Evolutionary conservation across 2,888 invertebrate species (phyloP).

Genomic region (Scaptomyza tumidula): DNA sequence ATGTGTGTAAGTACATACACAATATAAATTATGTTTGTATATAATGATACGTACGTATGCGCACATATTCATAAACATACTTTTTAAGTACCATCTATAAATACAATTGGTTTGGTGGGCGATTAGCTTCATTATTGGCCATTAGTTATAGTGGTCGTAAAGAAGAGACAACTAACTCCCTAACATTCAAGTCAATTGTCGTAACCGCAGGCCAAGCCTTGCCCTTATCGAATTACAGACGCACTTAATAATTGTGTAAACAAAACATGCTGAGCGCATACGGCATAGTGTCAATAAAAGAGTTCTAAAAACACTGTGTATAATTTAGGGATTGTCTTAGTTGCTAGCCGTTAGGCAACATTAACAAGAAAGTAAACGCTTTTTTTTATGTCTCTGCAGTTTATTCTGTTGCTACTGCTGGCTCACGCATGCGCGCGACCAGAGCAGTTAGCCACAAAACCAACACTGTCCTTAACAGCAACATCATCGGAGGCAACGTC

Average conservation of each 20-base stretch:
- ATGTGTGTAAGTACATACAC: background rate
- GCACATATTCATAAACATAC: background rate
- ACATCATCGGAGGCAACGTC: constrained; percentile 16
- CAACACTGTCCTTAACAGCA: constrained; percentile 3
- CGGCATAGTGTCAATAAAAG: constrained; percentile 16
- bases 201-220: constrained; percentile 31
- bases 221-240: constrained; percentile 31
- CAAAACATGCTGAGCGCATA: constrained; percentile 20
- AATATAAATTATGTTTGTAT: background rate
- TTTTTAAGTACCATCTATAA: constrained; percentile 1
- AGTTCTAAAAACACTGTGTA: constrained; percentile 2
- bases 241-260: constrained; percentile 58
- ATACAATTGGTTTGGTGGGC: background rate
- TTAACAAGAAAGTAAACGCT: constrained; percentile 18
- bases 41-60: background rate
- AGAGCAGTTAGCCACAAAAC: constrained; percentile 22
- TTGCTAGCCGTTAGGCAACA: constrained; percentile 14
- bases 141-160: background rate
- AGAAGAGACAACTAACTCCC: background rate
- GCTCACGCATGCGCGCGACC: constrained; percentile 40
- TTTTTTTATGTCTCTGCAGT: constrained; percentile 24
- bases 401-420: constrained; percentile 37
- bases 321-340: constrained; percentile 1
- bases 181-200: constrained; percentile 30
- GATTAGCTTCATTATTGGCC: background rate